phyloP scores from a whole-genome alignment of 2,113 vertebrate genomes.

The Piaya cayana region DNA sequence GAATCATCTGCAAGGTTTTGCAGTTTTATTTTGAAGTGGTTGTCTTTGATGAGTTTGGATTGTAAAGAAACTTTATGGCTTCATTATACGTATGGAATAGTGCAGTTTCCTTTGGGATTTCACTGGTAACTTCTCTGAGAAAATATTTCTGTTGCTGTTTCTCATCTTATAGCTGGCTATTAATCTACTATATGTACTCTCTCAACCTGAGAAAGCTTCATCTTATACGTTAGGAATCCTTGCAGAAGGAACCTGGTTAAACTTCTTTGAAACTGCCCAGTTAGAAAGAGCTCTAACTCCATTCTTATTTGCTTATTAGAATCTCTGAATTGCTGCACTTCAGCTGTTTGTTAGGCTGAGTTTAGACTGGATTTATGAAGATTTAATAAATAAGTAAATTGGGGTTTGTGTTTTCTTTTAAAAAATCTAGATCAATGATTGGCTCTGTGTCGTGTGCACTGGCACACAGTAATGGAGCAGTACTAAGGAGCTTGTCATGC shows the following conservation, averaged over 20 bases:
- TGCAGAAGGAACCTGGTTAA: background rate
- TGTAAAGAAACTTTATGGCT: background rate
- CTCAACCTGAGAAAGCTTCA: background rate
- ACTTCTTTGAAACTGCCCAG: background rate
- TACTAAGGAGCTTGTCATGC: background rate
- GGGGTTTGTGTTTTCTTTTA: background rate
- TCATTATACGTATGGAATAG: background rate
- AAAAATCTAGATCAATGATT: background rate
- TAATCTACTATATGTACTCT: background rate
- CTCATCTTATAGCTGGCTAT: background rate
- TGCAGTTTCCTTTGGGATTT: background rate
- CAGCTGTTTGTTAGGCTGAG: background rate
- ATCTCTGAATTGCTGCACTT: background rate
- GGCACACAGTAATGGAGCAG: background rate
- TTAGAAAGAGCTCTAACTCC: background rate
- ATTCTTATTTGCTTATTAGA: background rate
- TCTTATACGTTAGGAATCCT: background rate
- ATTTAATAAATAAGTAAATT: background rate
- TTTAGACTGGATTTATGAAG: background rate
- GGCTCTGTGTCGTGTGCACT: fast-evolving
- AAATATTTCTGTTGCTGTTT: background rate
- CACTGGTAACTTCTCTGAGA: background rate
- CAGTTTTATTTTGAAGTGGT: background rate
- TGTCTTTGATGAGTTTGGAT: background rate
- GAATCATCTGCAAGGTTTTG: background rate